Conservation (phyloP, 1,140 invertebrate species). For the Lepidotrigona ventralis region DNA sequence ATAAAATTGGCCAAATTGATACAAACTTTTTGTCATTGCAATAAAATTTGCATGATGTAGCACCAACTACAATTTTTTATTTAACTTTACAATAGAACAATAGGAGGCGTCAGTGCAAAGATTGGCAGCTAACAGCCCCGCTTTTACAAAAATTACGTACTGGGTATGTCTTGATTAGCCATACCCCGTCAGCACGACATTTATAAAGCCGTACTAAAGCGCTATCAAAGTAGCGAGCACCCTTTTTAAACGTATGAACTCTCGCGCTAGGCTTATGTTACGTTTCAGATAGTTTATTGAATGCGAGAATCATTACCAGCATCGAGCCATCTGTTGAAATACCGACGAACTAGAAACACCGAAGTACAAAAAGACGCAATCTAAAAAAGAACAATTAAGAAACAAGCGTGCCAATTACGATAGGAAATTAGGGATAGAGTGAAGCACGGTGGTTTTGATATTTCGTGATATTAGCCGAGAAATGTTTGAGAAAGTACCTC, state of each 20-base stretch:
- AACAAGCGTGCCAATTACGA: background rate
- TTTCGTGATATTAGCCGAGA: background rate
- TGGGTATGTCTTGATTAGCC: constrained; percentile 84
- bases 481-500: background rate
- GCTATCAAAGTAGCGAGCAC: constrained; percentile 81
- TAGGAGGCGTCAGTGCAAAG: constrained; percentile 78
- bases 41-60: too few species aligned
- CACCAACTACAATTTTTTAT: too few species aligned
- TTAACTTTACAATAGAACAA: accelerated
- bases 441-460: background rate
- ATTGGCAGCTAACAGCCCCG: constrained; percentile 80
- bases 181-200: constrained; percentile 79
- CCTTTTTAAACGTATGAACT: constrained; percentile 75
- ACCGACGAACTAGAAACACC: constrained; percentile 34
- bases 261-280: constrained; percentile 23
- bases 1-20: too few species aligned
- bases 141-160: constrained; percentile 81
- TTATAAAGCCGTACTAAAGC: constrained; percentile 61
- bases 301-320: constrained; percentile 46
- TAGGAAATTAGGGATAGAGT: background rate
- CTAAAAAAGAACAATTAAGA: background rate
- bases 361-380: background rate
- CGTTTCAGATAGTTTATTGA: background rate
- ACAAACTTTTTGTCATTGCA: too few species aligned
- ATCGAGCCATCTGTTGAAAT: constrained; percentile 42